Percentiles rank a stretch among this genome's conserved stretches.
Conservation (phyloP, 2,888 invertebrate species). For the Hemicrepidius hirtus region DNA sequence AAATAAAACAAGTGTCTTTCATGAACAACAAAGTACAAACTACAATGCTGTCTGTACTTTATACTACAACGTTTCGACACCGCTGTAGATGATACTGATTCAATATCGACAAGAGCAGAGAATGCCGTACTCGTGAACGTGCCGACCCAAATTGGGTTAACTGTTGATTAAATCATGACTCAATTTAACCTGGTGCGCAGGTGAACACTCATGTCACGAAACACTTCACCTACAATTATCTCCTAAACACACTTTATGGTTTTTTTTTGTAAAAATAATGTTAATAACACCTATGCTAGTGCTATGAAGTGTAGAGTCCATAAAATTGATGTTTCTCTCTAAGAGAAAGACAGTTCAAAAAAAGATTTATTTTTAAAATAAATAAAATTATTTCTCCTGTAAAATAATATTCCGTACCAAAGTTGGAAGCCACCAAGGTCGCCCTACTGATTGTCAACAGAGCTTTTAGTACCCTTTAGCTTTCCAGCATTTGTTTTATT, state of each 20-base stretch:
- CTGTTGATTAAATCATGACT: conserved; percentile 57
- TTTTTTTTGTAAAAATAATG: not conserved
- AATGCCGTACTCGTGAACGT: conserved; percentile 64
- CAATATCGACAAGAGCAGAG: conserved; percentile 56
- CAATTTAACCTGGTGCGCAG: conserved; percentile 46
- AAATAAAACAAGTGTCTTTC: not conserved
- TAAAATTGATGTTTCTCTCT: too few relatives aligned
- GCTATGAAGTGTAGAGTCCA: too few relatives aligned
- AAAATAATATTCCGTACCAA: too few relatives aligned
- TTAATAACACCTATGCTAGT: too few relatives aligned
- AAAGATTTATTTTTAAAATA: too few relatives aligned
- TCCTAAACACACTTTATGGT: conserved; percentile 12
- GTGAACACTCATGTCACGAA: conserved; percentile 41
- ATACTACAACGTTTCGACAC: conserved; percentile 41
- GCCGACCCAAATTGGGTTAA: conserved; percentile 62
- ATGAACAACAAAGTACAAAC: not conserved
- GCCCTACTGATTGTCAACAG: too few relatives aligned
- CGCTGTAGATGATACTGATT: conserved; percentile 45
- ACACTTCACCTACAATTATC: conserved; percentile 22
- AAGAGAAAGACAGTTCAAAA: too few relatives aligned
- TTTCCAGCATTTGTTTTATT: too few relatives aligned
- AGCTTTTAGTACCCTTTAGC: too few relatives aligned
- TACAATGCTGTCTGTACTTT: not conserved
- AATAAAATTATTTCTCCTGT: too few relatives aligned
- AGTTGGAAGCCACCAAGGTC: too few relatives aligned